Evolutionary conservation across 2,113 vertebrate genomes (phyloP).

Genomic region (Pterocles orientalis): DNA sequence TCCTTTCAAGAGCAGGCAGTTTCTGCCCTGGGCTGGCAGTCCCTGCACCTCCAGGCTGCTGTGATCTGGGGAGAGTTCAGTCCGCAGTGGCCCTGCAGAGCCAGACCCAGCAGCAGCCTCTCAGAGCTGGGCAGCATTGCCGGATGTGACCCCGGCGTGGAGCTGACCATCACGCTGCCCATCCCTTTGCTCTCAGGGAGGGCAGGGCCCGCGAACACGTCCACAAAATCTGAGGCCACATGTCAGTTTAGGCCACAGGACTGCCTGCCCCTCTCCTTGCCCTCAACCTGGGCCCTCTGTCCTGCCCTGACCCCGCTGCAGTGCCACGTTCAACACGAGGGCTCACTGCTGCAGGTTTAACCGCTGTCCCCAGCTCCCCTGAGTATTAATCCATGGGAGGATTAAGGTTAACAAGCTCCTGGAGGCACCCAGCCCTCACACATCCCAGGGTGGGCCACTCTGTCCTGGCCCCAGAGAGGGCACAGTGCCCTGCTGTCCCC

Average conservation of each 20-base stretch:
- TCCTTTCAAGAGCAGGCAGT: neutral
- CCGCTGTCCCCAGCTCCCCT: constrained; percentile 55
- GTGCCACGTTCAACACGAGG: fast-evolving
- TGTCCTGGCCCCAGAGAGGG: neutral
- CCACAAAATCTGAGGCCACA: neutral
- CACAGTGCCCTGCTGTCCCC: neutral
- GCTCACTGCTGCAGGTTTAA: constrained; percentile 30
- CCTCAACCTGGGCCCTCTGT: constrained; percentile 1
- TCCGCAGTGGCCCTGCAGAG: neutral
- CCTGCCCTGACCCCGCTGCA: neutral
- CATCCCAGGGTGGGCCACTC: neutral
- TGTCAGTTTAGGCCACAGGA: neutral
- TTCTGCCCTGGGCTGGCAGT: neutral
- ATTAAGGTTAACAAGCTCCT: constrained; percentile 66
- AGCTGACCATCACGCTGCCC: neutral
- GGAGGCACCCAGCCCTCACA: neutral
- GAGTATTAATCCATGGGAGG: constrained; percentile 50
- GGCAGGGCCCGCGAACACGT: neutral
- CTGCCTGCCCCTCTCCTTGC: neutral
- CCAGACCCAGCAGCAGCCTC: neutral
- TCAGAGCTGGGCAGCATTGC: fast-evolving
- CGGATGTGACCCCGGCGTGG: fast-evolving
- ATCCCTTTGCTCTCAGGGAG: neutral
- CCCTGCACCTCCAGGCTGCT: neutral
- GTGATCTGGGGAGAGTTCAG: neutral